Percentiles rank a stretch among this genome's conserved stretches.
Conservation (phyloP, 2,113 vertebrate genomes). For the Apus apus region DNA sequence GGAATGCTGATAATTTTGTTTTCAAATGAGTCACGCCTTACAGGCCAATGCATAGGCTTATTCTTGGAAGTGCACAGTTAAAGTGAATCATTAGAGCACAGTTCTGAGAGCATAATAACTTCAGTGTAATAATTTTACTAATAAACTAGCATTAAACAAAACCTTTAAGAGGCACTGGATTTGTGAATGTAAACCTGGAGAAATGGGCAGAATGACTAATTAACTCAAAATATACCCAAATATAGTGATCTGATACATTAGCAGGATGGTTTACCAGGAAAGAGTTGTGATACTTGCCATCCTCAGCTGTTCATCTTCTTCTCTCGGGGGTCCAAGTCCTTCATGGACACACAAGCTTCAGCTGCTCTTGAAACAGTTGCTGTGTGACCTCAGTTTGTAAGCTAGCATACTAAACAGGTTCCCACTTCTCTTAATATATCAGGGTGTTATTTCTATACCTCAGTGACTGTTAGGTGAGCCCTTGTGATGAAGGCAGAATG, state of each 20-base stretch:
- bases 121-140: background rate
- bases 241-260: accelerated
- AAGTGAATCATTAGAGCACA: background rate
- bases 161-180: background rate
- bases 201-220: background rate
- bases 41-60: background rate
- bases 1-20: background rate
- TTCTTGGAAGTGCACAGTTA: background rate
- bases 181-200: background rate
- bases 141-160: background rate
- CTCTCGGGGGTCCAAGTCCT: background rate
- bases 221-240: background rate
- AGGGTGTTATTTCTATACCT: background rate
- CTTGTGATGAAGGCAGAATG: background rate
- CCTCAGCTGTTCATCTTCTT: background rate
- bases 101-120: background rate
- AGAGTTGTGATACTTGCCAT: background rate
- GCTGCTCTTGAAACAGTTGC: background rate
- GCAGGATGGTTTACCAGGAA: background rate
- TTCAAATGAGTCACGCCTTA: background rate
- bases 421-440: background rate
- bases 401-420: background rate
- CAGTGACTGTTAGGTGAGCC: background rate
- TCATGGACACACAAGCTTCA: background rate
- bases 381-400: background rate